Evolutionary conservation across 92 coral and sea anemone genomes (phyloP), one percentile per base, ranked within the genome.

Genomic region (Epizoanthus stellaris): DNA sequence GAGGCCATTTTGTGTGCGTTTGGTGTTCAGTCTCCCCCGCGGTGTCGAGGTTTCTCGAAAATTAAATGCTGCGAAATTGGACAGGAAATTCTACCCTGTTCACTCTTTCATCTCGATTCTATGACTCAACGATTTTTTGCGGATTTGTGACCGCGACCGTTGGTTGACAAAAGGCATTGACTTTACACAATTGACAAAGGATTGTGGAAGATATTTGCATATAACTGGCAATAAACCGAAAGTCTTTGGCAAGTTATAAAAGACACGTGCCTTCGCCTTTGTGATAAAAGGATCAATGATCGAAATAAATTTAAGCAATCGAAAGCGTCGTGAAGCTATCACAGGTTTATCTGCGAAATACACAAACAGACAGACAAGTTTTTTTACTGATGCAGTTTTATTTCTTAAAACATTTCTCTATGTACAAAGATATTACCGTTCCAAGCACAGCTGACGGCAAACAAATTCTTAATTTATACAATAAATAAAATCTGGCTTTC

Each of bases 401-500:
- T 62, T 63, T 79, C 65, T 79, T 43, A 43, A 79, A 63, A 63
- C 23, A 21, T 10, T 42, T 64, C 47, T 20, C 83, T 67, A 64
- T 21, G 58, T 77, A 79, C 60, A 42, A 76, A 79, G 72, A 53
- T 59, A 79, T 79, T 40, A 7, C 82, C 68, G 12, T 42, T 5
- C 83, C 56, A 45, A 52, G 71, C 67, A 63, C 69, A 76, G 77
- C 60, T 79, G 73, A 43, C 61, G 16, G 61, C 38, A 52, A 13
- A 20, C 83, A 62, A 13, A 42, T 70, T 79, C 83, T 79, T 43
- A 79, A 79, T 79, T 76, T 79, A 79, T 79, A 16, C 83, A 63
- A 79, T 79, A 79, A 79, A 79, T 79, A 79, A 79, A 79, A 79
- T 79, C 83, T 79, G 83, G 45, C 72, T 63, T 79, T 63, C 83